These are phyloP conservation scores for Zosterops lateralis DNA, from an alignment of 2,113 vertebrate species.

Conservation along the genomic window DNA sequence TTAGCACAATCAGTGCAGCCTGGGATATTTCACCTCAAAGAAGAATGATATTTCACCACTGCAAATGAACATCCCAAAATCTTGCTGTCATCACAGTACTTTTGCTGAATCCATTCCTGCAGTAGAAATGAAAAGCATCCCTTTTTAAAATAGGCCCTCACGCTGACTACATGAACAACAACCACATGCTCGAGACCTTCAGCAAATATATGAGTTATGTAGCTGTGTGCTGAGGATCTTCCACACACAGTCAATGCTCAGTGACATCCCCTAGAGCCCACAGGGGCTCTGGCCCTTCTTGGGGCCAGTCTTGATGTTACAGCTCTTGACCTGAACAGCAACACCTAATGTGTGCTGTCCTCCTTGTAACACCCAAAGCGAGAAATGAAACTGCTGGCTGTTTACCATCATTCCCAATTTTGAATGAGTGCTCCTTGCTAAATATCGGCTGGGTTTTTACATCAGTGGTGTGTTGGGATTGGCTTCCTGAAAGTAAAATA, in stretches of 20 bases:
- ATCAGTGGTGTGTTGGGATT: neutral
- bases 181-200: neutral
- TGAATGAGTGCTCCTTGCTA: neutral
- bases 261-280: neutral
- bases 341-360: neutral
- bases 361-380: fast-evolving
- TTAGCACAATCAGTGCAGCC: neutral
- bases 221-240: neutral
- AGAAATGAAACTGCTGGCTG: neutral
- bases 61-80: neutral
- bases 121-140: neutral
- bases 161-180: neutral
- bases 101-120: neutral
- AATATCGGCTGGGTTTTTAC: neutral
- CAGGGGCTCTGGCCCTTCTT: neutral
- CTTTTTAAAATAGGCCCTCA: neutral
- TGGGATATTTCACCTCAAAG: neutral
- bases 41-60: neutral
- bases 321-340: neutral
- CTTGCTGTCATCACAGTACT: neutral
- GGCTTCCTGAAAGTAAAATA: neutral
- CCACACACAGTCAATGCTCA: neutral
- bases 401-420: neutral
- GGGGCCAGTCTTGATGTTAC: fast-evolving
- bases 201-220: neutral